Conservation (phyloP, 2,888 invertebrate genomes). For the Pyrocoelia pectoralis region DNA sequence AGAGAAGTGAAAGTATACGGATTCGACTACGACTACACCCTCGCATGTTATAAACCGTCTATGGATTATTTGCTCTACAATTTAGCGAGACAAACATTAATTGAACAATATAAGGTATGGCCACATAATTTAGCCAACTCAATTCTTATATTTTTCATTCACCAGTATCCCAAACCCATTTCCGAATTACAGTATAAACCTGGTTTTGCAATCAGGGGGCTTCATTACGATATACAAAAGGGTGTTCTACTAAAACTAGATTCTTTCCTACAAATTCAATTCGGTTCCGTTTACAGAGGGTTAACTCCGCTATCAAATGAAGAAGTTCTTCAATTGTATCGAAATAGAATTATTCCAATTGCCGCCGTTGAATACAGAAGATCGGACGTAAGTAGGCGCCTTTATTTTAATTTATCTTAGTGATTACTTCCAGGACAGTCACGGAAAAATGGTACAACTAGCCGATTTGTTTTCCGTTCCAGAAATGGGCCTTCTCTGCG, state of each 20-base stretch:
- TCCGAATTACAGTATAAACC: constrained; percentile 84
- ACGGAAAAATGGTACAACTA: constrained; percentile 88
- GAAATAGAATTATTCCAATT: constrained; percentile 85
- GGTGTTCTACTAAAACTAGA: constrained; percentile 93
- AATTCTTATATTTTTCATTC: background rate
- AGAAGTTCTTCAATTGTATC: constrained; percentile 86
- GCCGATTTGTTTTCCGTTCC: constrained; percentile 97
- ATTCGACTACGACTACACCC: constrained; percentile 98
- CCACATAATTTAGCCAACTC: no score
- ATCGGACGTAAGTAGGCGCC: background rate
- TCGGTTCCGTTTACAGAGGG: constrained; percentile 92
- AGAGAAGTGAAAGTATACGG: constrained; percentile 93
- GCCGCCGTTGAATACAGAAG: constrained; percentile 82
- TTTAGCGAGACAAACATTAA: constrained; percentile 84
- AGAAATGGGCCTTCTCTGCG: constrained; percentile 92
- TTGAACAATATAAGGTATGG: constrained; percentile 90
- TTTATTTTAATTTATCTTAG: background rate
- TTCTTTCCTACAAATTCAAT: constrained; percentile 95
- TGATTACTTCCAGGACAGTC: constrained; percentile 61
- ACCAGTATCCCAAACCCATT: constrained; percentile 88
- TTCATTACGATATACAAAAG: constrained; percentile 98
- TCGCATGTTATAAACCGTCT: constrained; percentile 92
- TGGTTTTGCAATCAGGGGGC: constrained; percentile 93
- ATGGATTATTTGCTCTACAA: constrained; percentile 91
- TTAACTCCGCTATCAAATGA: constrained; percentile 81